Evolutionary conservation across 35 echinoderm and acorn worm genomes (phyloP), one percentile per base, ranked within the genome.

Genomic region (Ptychodera flava): DNA sequence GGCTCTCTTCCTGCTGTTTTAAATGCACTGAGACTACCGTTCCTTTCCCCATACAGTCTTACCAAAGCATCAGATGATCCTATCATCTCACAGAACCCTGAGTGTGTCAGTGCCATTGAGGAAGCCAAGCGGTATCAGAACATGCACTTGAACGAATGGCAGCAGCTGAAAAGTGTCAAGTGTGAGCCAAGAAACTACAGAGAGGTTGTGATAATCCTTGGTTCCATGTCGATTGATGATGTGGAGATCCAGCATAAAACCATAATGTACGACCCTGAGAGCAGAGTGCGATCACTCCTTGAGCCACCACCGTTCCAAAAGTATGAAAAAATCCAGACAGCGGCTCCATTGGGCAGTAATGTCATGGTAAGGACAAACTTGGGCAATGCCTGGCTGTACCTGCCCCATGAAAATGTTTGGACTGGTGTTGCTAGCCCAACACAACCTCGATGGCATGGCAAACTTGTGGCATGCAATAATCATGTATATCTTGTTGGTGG

Each of bases 231-330:
- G 0, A 81, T 90, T 0, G 89, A 88, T 36, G 92, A 85, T 78
- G 90, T 77, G 33, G 80, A 85, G 15, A 77, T 52, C n/a, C 78
- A 94, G 29, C 89, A 93, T 81, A 87, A 79, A 36, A 77, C 38
- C 31, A 77, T 90, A 1, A 94, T 94, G 34, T 94, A 90, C 33
- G 85, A 90, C n/a, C 87, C 89, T 30, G 92, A 88, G 29, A 88
- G 88, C 0, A 91, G 87, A 37, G 82, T 87, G 28, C 77, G 83
- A 1, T 1, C 80, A 78, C 81, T 16, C 1, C 52, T 94, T 34
- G 81, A 64, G 22, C 45, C 45, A 22, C 45, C 45, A 64, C 45
- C 45, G 22, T 64, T 64, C 22, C 45, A 64, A 22, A 64, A 64
- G 22, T 64, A 64, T 64, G 45, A 64, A 64, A 64, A 64, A 22